Percentiles rank a stretch among this genome's conserved stretches.
Evolutionary conservation across 1,140 invertebrate species (phyloP).

Genomic region (Apis laboriosa): DNA sequence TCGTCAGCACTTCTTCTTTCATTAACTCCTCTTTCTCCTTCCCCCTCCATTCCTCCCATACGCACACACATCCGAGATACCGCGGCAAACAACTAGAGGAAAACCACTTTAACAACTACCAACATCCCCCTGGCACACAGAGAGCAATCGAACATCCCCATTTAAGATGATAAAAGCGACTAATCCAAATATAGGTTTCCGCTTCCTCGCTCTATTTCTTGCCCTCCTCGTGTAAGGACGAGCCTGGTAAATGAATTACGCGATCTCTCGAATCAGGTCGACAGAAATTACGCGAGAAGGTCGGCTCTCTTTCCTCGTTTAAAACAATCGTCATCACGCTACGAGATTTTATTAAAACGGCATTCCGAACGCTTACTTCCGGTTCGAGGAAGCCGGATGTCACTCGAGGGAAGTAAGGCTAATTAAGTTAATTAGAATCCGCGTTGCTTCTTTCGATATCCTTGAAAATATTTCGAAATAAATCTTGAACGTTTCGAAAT

Average conservation of each 20-base stretch:
- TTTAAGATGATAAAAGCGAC: slow-evolving; percentile 26
- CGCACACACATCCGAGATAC: neutral
- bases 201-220: slow-evolving; percentile 43
- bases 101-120: neutral
- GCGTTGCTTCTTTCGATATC: neutral
- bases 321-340: slow-evolving; percentile 4
- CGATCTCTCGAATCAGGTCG: slow-evolving; percentile 16
- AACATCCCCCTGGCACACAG: neutral
- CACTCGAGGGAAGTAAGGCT: neutral
- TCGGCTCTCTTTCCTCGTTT: slow-evolving; percentile 27
- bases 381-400: neutral
- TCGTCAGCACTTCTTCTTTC: slow-evolving; percentile 5
- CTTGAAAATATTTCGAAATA: neutral
- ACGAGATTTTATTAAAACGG: neutral
- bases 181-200: slow-evolving; percentile 49
- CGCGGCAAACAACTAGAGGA: neutral
- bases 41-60: too few species aligned
- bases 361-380: neutral
- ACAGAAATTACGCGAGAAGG: slow-evolving; percentile 12
- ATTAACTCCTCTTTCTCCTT: neutral
- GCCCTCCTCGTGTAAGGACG: neutral
- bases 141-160: slow-evolving; percentile 9
- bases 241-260: slow-evolving; percentile 44
- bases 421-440: slow-evolving; percentile 4
- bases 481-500: too few species aligned